Evolutionary conservation across 2,797 vertebrate genomes (phyloP).

Genomic region (Graptemys geographica): DNA sequence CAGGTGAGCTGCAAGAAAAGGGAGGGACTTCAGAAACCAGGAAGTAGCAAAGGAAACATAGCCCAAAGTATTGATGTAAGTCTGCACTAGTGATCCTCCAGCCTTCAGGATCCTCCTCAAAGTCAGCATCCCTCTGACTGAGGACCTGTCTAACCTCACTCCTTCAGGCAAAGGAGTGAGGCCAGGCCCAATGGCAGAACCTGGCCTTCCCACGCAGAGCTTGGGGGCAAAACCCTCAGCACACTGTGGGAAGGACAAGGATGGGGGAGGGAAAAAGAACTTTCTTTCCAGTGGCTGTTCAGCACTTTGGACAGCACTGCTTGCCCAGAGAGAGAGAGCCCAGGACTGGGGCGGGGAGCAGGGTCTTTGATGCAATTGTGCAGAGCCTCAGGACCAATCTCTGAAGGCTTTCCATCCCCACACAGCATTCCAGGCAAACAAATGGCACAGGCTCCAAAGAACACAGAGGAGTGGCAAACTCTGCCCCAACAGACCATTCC

Average conservation of each 20-base stretch:
- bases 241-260: neutral
- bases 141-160: neutral
- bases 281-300: neutral
- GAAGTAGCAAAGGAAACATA: neutral
- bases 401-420: neutral
- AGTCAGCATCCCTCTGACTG: neutral
- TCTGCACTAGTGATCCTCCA: neutral
- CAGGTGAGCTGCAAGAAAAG: slow-evolving; percentile 90
- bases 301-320: neutral
- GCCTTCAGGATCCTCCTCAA: neutral
- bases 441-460: neutral
- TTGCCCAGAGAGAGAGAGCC: rapidly evolving
- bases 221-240: neutral
- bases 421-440: neutral
- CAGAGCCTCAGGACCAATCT: neutral
- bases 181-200: neutral
- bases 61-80: neutral
- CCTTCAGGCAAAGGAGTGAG: neutral
- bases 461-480: neutral
- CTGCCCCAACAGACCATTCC: slow-evolving; percentile 90
- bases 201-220: neutral
- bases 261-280: neutral
- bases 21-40: neutral
- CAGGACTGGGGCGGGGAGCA: neutral
- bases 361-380: neutral